These are phyloP conservation scores for Strix occidentalis DNA, from an alignment of 2,797 vertebrate genomes.

Conservation along the genomic window DNA sequence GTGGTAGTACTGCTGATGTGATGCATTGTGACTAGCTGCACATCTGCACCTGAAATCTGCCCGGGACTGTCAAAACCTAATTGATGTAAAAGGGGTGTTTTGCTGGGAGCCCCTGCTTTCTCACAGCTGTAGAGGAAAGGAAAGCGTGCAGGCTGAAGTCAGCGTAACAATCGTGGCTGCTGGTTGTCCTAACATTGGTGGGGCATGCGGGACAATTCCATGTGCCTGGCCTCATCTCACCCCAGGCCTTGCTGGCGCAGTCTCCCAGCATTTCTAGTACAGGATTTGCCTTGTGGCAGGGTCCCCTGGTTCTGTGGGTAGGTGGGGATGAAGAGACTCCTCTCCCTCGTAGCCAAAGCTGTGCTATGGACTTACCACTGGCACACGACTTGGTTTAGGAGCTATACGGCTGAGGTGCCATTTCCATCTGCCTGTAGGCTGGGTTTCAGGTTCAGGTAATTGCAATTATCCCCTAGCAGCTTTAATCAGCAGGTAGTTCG, in stretches of 20 bases:
- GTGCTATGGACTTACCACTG: not conserved
- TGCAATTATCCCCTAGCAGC: not conserved
- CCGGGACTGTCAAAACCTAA: not conserved
- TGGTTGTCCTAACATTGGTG: rapidly evolving
- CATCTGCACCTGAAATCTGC: not conserved
- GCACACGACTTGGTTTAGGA: not conserved
- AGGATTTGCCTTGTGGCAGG: not conserved
- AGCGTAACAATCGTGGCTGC: rapidly evolving
- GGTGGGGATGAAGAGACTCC: not conserved
- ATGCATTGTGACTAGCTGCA: not conserved
- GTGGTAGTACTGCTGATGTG: rapidly evolving
- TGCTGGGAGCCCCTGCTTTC: not conserved
- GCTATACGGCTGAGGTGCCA: rapidly evolving
- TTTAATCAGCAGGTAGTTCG: not conserved
- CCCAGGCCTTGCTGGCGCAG: not conserved
- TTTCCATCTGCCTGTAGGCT: not conserved
- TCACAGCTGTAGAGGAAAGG: not conserved
- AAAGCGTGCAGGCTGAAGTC: not conserved
- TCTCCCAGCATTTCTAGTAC: not conserved
- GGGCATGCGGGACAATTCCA: not conserved
- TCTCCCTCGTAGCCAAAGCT: not conserved
- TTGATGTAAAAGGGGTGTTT: not conserved
- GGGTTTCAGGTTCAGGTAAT: not conserved
- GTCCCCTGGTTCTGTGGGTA: not conserved
- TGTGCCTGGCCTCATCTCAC: not conserved